Conservation (phyloP, 2,797 vertebrate species). For the Clarias pachynema region DNA sequence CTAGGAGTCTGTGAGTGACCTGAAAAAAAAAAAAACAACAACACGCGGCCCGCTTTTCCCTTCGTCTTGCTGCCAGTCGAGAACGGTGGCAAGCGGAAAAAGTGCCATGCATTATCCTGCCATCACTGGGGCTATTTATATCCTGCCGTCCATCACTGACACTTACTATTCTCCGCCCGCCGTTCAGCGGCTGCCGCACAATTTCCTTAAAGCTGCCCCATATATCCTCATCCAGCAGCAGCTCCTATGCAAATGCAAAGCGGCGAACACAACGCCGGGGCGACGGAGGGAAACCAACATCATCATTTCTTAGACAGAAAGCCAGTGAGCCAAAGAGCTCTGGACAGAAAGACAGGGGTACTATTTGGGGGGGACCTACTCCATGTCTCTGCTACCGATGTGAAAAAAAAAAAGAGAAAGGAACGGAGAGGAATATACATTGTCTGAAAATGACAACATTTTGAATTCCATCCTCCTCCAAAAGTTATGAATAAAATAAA, state of each 20-base stretch:
- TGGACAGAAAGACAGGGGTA: constrained; percentile 29
- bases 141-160: constrained; percentile 84
- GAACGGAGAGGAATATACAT: constrained; percentile 60
- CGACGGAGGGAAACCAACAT: constrained; percentile 72
- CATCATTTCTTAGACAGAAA: constrained; percentile 53
- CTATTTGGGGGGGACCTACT: constrained; percentile 6
- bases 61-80: constrained; percentile 72
- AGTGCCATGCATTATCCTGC: constrained; percentile 84
- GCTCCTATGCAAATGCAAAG: constrained; percentile 74
- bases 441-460: constrained; percentile 74
- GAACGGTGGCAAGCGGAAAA: constrained; percentile 72
- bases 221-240: constrained; percentile 72
- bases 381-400: constrained; percentile 18
- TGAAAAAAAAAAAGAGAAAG: neutral
- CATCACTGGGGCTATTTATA: constrained; percentile 84
- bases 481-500: constrained; percentile 67
- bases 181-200: constrained; percentile 67
- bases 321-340: constrained; percentile 30
- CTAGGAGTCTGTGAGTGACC: constrained; percentile 75
- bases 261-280: constrained; percentile 64
- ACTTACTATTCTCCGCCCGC: constrained; percentile 76
- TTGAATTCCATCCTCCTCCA: constrained; percentile 74
- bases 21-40: constrained; percentile 63
- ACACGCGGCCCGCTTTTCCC: constrained; percentile 57
- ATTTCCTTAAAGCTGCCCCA: constrained; percentile 82